Evolutionary conservation across 2,797 vertebrate species (phyloP).

Genomic region (Pachyuromys duprasi): DNA sequence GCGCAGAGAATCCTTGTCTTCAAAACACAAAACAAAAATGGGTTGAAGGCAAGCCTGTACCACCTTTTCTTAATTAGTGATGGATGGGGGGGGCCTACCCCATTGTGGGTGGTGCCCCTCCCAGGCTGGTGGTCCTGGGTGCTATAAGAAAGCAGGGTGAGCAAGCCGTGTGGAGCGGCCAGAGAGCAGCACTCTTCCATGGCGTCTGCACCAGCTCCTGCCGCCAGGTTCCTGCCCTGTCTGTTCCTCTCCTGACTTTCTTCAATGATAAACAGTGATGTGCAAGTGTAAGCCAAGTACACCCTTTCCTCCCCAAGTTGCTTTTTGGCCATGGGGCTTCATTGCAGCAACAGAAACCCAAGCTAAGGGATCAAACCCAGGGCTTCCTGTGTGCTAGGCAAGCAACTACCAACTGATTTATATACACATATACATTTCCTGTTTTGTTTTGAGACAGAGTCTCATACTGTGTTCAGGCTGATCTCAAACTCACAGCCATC

Average conservation of each 20-base stretch:
- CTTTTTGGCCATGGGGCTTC: background rate
- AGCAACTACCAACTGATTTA: background rate
- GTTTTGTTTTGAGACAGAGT: background rate
- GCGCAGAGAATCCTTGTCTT: background rate
- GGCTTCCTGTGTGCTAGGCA: background rate
- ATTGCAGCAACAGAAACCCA: background rate
- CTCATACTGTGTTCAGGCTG: background rate
- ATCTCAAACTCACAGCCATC: background rate
- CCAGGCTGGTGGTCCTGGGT: background rate
- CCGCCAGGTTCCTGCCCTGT: background rate
- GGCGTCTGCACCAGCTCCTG: background rate
- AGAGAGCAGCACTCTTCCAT: background rate
- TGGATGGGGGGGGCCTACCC: background rate
- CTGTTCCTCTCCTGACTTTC: background rate
- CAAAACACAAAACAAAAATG: background rate
- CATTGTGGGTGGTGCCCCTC: background rate
- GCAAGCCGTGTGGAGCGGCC: background rate
- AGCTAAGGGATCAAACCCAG: background rate
- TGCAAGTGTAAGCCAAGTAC: background rate
- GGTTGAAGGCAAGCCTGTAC: background rate
- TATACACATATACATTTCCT: background rate
- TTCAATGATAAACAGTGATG: background rate
- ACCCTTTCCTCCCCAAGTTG: background rate
- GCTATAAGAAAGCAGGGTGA: background rate
- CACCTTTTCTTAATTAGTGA: background rate